These are phyloP conservation scores for Chloropsis cyanopogon DNA, from an alignment of 2,113 vertebrate genomes.

Conservation along the genomic window DNA sequence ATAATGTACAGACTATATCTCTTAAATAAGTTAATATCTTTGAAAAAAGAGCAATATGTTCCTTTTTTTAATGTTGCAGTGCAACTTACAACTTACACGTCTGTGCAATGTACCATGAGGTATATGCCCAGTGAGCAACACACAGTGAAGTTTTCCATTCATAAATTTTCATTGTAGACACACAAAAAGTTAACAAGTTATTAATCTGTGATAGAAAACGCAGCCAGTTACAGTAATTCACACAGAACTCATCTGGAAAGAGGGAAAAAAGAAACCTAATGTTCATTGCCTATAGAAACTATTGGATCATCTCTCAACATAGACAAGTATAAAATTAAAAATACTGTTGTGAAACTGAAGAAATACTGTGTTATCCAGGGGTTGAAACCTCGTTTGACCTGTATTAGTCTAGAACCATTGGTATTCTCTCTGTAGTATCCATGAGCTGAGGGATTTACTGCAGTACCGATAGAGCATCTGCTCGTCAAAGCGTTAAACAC, in stretches of 20 bases:
- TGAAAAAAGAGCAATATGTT: slow-evolving; percentile 92
- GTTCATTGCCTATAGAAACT: slow-evolving; percentile 62
- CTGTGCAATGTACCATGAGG: slow-evolving; percentile 90
- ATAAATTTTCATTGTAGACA: slow-evolving; percentile 82
- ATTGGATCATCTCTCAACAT: slow-evolving; percentile 48
- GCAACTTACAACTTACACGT: slow-evolving; percentile 93
- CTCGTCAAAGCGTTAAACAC: background rate
- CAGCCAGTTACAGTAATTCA: slow-evolving; percentile 57
- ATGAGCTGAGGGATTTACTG: background rate
- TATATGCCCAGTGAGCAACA: slow-evolving; percentile 86
- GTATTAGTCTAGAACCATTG: background rate
- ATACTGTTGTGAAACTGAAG: slow-evolving; percentile 62
- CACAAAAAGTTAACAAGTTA: slow-evolving; percentile 72
- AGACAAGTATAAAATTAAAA: slow-evolving; percentile 71
- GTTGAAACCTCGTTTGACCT: slow-evolving; percentile 67
- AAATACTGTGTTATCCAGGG: slow-evolving; percentile 66
- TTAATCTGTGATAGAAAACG: slow-evolving; percentile 71
- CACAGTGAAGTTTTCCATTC: slow-evolving; percentile 88
- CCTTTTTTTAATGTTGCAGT: slow-evolving; percentile 92
- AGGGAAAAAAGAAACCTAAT: slow-evolving; percentile 53
- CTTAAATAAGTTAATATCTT: slow-evolving; percentile 87
- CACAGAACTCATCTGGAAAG: slow-evolving; percentile 61
- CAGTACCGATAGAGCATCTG: background rate
- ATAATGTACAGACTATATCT: slow-evolving; percentile 83
- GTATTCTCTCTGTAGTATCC: slow-evolving; percentile 26